Conservation (phyloP, 2,888 invertebrate genomes). For the Prosopocoilus inquinatus region DNA sequence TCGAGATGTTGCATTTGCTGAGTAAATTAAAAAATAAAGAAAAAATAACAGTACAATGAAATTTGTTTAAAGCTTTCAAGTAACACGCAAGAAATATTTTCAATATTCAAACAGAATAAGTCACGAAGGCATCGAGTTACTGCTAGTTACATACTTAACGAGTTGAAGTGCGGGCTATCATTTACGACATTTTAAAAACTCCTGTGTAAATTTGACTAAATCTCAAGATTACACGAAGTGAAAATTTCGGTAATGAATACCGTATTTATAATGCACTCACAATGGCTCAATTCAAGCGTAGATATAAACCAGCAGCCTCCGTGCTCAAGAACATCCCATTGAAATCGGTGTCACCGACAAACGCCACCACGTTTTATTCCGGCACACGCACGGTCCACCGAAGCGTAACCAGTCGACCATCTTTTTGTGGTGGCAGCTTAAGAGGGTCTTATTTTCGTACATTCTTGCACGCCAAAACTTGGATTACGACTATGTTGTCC, state of each 20-base stretch:
- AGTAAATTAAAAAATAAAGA: no score
- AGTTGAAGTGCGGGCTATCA: constrained; percentile 9
- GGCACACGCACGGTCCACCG: neutral
- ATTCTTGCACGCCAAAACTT: no score
- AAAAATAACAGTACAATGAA: no score
- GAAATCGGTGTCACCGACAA: constrained; percentile 7
- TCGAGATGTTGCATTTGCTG: no score
- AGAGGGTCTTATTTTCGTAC: no score
- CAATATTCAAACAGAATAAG: no score
- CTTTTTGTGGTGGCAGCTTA: neutral
- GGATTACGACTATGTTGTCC: no score
- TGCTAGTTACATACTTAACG: constrained; percentile 10
- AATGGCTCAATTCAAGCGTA: neutral
- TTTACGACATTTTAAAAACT: constrained; percentile 10
- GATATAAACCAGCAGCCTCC: constrained; percentile 1
- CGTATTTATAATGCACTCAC: constrained; percentile 6
- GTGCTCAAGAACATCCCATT: constrained; percentile 2
- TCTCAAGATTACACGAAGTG: constrained; percentile 14
- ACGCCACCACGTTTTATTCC: constrained; percentile 1
- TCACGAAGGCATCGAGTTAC: neutral
- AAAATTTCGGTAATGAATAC: constrained; percentile 15
- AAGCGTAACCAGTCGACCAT: neutral
- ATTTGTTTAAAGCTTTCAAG: no score
- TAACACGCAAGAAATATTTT: no score
- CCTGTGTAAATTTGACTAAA: constrained; percentile 19